A percentile compares a stretch with the other conserved stretches of the same genome.
phyloP scores from a whole-genome alignment of 2,797 vertebrate species.

The Ciconia nigra region DNA sequence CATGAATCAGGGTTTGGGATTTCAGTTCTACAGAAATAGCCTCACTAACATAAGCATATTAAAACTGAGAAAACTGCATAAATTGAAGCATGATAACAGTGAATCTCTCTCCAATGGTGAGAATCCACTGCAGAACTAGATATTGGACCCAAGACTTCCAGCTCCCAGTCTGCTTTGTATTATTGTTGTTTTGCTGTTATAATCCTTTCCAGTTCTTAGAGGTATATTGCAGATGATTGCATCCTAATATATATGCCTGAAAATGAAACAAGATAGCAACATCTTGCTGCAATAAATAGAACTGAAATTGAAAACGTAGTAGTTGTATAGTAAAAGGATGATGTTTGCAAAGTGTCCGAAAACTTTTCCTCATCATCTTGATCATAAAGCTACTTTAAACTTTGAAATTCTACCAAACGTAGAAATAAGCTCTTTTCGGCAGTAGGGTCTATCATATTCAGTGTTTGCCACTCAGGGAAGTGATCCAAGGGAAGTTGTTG shows the following conservation, averaged over 20 bases:
- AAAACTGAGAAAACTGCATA: neutral
- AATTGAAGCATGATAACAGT: neutral
- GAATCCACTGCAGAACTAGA: neutral
- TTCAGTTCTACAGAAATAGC: neutral
- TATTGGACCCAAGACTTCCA: neutral
- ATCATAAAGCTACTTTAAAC: neutral
- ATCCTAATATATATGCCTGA: neutral
- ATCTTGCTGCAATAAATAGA: neutral
- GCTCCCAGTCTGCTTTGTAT: neutral
- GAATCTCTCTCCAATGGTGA: neutral
- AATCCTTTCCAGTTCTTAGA: neutral
- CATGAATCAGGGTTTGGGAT: neutral
- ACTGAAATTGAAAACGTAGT: neutral
- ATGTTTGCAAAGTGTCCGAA: neutral
- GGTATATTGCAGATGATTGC: slow-evolving; percentile 27
- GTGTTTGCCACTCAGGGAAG: neutral
- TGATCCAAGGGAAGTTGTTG: neutral
- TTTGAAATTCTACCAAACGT: neutral
- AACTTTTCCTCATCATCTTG: neutral
- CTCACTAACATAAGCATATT: neutral
- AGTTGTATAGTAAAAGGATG: neutral
- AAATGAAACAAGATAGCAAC: slow-evolving; percentile 25
- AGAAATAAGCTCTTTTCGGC: neutral
- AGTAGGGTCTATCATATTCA: neutral
- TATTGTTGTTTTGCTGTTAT: slow-evolving; percentile 14